phyloP scores from a whole-genome alignment of 2,797 vertebrate species.

The Myotis vivesi region DNA sequence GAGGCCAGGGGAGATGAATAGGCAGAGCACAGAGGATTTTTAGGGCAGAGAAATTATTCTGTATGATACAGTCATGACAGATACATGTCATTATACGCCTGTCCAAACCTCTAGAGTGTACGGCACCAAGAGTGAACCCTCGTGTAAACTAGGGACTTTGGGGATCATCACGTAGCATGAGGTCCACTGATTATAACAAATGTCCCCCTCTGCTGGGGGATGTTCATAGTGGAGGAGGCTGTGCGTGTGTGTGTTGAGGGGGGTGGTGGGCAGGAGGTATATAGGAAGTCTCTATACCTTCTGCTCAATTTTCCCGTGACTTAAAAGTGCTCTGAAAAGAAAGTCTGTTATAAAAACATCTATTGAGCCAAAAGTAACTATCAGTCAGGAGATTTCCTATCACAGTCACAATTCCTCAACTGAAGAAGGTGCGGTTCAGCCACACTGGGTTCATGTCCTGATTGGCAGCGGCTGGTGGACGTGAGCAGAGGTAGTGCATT shows the following conservation, averaged over 20 bases:
- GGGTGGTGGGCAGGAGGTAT: rapidly evolving
- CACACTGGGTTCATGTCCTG: neutral
- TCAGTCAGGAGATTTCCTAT: neutral
- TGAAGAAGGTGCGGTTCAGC: neutral
- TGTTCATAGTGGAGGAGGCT: too few species aligned
- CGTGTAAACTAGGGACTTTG: too few species aligned
- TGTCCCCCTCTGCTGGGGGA: neutral
- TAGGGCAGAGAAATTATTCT: too few species aligned
- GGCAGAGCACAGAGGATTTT: neutral
- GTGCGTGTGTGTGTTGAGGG: too few species aligned
- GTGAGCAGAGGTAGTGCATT: neutral
- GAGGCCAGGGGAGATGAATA: neutral
- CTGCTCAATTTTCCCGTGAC: neutral
- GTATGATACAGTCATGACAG: neutral
- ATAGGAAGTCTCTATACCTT: neutral
- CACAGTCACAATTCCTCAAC: neutral
- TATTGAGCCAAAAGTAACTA: neutral
- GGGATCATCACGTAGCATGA: neutral
- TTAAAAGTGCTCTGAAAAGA: neutral
- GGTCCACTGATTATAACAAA: too few species aligned
- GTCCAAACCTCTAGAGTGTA: neutral
- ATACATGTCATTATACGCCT: too few species aligned
- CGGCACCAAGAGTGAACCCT: too few species aligned
- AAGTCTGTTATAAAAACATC: neutral
- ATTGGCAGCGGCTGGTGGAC: neutral